These are phyloP conservation scores for Abscondita cerata DNA, from an alignment of 2,888 invertebrate genomes.

Conservation along the genomic window DNA sequence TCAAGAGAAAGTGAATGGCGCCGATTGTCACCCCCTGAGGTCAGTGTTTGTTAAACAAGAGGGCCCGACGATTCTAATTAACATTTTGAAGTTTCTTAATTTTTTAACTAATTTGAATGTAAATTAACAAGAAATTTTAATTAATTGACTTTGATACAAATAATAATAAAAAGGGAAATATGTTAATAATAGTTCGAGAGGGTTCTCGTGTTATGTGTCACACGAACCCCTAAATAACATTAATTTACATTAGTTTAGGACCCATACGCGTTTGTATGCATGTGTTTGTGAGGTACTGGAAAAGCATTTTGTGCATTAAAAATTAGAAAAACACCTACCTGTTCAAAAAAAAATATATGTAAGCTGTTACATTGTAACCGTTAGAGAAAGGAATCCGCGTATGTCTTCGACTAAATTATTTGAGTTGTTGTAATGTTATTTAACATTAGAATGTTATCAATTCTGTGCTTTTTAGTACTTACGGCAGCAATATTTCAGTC, in stretches of 20 bases:
- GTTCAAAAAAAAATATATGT: too few relatives aligned
- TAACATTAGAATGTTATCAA: too few relatives aligned
- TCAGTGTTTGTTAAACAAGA: not conserved
- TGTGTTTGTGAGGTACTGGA: slow-evolving; percentile 5
- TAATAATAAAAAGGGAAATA: slow-evolving; percentile 20
- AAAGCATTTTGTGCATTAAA: too few relatives aligned
- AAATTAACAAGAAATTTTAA: not conserved
- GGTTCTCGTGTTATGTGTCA: slow-evolving; percentile 45
- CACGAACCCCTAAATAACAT: slow-evolving; percentile 38
- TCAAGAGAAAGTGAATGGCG: too few relatives aligned
- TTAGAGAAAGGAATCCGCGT: too few relatives aligned
- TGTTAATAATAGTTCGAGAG: slow-evolving; percentile 37
- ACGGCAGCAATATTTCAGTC: too few relatives aligned
- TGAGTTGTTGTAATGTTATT: too few relatives aligned
- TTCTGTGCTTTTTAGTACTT: too few relatives aligned
- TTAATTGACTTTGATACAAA: not conserved
- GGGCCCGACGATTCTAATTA: not conserved
- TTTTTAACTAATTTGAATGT: not conserved
- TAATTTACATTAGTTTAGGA: slow-evolving; percentile 38
- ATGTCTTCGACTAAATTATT: too few relatives aligned
- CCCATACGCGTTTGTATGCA: slow-evolving; percentile 19
- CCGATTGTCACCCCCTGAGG: too few relatives aligned
- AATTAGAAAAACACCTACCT: too few relatives aligned
- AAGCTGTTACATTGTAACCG: too few relatives aligned
- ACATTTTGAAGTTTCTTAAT: not conserved